These are phyloP conservation scores for Girardinichthys multiradiatus DNA, from an alignment of 2,113 vertebrate genomes.

Conservation along the genomic window DNA sequence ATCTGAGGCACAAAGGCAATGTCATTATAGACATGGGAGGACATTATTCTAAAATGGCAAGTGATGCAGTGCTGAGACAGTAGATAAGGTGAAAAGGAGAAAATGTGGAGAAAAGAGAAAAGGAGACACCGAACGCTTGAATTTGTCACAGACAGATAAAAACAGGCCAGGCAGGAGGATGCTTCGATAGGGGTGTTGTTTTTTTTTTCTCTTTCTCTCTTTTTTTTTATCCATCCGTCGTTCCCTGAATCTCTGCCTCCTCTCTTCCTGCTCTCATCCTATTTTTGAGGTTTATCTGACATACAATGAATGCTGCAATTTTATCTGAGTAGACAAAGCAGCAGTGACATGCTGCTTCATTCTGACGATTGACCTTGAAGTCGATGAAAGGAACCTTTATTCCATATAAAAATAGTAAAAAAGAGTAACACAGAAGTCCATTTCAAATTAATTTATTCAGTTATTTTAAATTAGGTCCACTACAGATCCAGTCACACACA, in stretches of 20 bases:
- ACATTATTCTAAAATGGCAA: constrained; percentile 83
- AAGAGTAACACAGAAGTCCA: not conserved
- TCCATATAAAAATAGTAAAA: not conserved
- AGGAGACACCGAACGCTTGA: constrained; percentile 75
- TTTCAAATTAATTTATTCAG: not conserved
- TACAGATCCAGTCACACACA: not conserved
- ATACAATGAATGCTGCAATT: constrained; percentile 81
- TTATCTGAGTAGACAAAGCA: constrained; percentile 83
- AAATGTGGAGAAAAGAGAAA: constrained; percentile 72
- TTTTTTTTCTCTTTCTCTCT: constrained; percentile 24
- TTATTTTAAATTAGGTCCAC: not conserved
- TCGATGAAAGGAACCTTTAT: constrained; percentile 47
- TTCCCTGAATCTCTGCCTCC: constrained; percentile 24
- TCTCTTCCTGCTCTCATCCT: constrained; percentile 45
- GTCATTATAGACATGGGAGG: constrained; percentile 82
- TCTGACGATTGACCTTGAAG: constrained; percentile 81
- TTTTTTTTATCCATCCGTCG: constrained; percentile 45
- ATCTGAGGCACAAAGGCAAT: constrained; percentile 81
- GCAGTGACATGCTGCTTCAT: constrained; percentile 72
- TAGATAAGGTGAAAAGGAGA: constrained; percentile 80
- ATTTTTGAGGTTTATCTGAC: constrained; percentile 82
- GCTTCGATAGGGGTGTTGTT: constrained; percentile 65
- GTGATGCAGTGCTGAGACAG: constrained; percentile 78
- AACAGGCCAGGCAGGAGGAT: constrained; percentile 76
- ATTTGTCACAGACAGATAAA: constrained; percentile 83